Evolutionary conservation across 1,140 invertebrate species (phyloP).

Genomic region (Papilio aristodemus): DNA sequence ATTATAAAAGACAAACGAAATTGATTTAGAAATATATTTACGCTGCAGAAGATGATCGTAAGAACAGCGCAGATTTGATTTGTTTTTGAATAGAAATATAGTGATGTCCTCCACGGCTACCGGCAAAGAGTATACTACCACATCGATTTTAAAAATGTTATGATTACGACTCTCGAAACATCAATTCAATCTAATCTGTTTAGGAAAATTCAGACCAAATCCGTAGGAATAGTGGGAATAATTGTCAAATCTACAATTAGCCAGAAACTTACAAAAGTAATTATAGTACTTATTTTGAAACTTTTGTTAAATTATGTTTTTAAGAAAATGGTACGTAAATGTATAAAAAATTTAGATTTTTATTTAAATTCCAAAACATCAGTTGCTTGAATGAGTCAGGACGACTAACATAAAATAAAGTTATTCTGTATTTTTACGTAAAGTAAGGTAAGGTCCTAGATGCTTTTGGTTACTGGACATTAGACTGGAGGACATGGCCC

Average conservation of each 20-base stretch:
- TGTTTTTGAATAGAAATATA: slow-evolving; percentile 18
- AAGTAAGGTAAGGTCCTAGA: too few relatives aligned
- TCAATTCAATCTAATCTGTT: neutral
- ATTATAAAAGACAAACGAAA: slow-evolving; percentile 1
- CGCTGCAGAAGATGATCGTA: neutral
- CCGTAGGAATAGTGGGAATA: too few relatives aligned
- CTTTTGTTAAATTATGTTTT: neutral
- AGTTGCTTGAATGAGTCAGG: too few relatives aligned
- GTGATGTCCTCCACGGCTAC: neutral
- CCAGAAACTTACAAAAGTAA: too few relatives aligned
- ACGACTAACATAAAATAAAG: too few relatives aligned
- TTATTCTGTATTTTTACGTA: too few relatives aligned
- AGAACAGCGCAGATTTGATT: slow-evolving; percentile 21
- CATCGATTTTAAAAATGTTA: neutral
- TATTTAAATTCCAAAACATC: too few relatives aligned
- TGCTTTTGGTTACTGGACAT: too few relatives aligned
- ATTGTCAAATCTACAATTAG: too few relatives aligned
- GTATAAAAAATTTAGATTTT: too few relatives aligned
- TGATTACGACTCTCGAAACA: neutral
- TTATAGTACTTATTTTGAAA: too few relatives aligned
- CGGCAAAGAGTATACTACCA: neutral
- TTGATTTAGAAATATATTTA: slow-evolving; percentile 7
- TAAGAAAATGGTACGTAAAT: neutral
- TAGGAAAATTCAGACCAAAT: neutral
- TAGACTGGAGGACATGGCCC: too few relatives aligned